Evolutionary conservation across 2,797 vertebrate genomes (phyloP).

Genomic region (Lagorchestes hirsutus): DNA sequence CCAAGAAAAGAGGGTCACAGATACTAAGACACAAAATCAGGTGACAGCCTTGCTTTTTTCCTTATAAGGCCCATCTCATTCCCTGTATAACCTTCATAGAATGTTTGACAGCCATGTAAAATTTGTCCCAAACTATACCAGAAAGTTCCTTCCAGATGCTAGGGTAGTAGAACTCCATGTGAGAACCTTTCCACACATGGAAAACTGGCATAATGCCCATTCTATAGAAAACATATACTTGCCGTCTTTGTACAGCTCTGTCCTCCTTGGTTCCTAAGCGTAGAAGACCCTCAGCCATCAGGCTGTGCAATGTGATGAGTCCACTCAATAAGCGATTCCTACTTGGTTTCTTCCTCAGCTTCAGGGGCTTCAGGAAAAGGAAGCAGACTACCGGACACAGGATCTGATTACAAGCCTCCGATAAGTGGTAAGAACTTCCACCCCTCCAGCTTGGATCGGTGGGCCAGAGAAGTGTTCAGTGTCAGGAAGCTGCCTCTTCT

Average conservation of each 20-base stretch:
- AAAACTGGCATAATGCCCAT: constrained; percentile 63
- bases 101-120: constrained; percentile 10
- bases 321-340: background rate
- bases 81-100: constrained; percentile 2
- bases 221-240: constrained; percentile 18
- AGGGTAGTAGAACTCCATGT: background rate
- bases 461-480: constrained; percentile 3
- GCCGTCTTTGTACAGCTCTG: background rate
- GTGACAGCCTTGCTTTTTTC: background rate
- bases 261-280: background rate
- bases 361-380: constrained; percentile 91
- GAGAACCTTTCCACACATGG: background rate
- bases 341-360: constrained; percentile 85
- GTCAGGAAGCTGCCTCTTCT: background rate
- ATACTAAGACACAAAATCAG: background rate
- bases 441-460: background rate
- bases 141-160: background rate
- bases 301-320: constrained; percentile 24
- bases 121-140: background rate
- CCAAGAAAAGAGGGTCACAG: background rate
- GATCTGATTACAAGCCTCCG: constrained; percentile 87
- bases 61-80: background rate
- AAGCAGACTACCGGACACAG: constrained; percentile 83
- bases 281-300: background rate
- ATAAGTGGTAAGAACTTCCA: constrained; percentile 87